Evolutionary conservation across 2,888 invertebrate species (phyloP), one percentile per base, ranked within the genome.

Genomic region (Zaprionus lineosus): DNA sequence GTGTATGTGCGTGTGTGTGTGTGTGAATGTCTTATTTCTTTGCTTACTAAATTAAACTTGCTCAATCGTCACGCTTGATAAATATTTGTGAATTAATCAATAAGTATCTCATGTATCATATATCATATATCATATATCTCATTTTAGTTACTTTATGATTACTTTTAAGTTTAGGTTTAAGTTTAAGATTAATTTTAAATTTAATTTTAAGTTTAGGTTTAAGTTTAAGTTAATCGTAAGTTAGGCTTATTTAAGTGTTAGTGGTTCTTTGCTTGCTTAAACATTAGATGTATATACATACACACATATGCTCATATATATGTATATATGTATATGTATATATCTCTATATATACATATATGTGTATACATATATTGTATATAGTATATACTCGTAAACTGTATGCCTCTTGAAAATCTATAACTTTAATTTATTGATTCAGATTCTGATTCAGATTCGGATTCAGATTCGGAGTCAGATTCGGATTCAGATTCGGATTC

Each of bases 231-330:
- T 51, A 51, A 82, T 63, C 75, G 70, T 79, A 82, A 70, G 61
- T 82, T 71, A 76, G 71, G 74, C 73, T 78, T 83, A 74, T 72
- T 84, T 84, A 84, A 74, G 81, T 82, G 72, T 84, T 71, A 84
- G 85, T 84, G 84, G 84, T 84, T 79, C 84, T 84, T 81, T 84
- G 84, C 78, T 83, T 82, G 74, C 82, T 83, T 84, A 84, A 61
- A 67, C 58, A 48, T 67, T 77, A 77, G 55, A 53, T 82, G 74
- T 76, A 67, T 68, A 55, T 60, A 41, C 52, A 29, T 56, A 39
- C 53, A 31, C 47, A 9, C 52, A 33, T 58, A 36, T 60, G 50
- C 56, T 55, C 71, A 40, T 74, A 67, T 53, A 55, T 61, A 21
- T 74, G 39, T 51, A 36, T 65, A 46, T 82, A 74, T 76, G 67